Evolutionary conservation across 92 coral and sea anemone species (phyloP), one percentile per base, ranked within the genome.

Genomic region (Chrysogorgia sp.): DNA sequence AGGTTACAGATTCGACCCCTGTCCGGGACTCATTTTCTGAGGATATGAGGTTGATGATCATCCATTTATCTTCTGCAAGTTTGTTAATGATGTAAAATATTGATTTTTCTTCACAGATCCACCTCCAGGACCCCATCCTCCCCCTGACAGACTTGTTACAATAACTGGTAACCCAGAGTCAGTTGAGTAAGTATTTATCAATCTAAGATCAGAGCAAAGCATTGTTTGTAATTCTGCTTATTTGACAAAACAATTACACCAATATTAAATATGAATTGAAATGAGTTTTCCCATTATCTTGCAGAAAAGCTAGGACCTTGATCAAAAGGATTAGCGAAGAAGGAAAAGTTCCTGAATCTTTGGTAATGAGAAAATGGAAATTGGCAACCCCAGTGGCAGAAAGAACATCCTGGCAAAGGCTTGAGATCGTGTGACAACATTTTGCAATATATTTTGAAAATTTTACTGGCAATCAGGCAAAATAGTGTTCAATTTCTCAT

Each of bases 341-440:
- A 33, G 99, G 99, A 33, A 96, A 96, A 75, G 93, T 96, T 47
- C 99, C 99, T 29, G 99, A 96, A 76, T 88, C 92, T 34, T 71
- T 96, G 91, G 99, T 96, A 84, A n/a, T n/a, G n/a, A n/a, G n/a
- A n/a, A n/a, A n/a, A n/a, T n/a, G n/a, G n/a, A n/a, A n/a, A n/a
- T n/a, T n/a, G n/a, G n/a, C n/a, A n/a, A n/a, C n/a, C n/a, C n/a
- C n/a, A n/a, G n/a, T n/a, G n/a, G n/a, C n/a, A n/a, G n/a, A n/a
- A n/a, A n/a, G n/a, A n/a, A n/a, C n/a, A n/a, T n/a, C n/a, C n/a
- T n/a, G n/a, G n/a, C n/a, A n/a, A n/a, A n/a, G n/a, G n/a, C n/a
- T n/a, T n/a, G n/a, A n/a, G n/a, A n/a, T n/a, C n/a, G n/a, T n/a
- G n/a, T n/a, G n/a, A n/a, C n/a, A n/a, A n/a, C n/a, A n/a, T n/a